A percentile compares a stretch with the other conserved stretches of the same genome.
Evolutionary conservation across 2,113 vertebrate species (phyloP).

Genomic region (Glaucidium brasilianum): DNA sequence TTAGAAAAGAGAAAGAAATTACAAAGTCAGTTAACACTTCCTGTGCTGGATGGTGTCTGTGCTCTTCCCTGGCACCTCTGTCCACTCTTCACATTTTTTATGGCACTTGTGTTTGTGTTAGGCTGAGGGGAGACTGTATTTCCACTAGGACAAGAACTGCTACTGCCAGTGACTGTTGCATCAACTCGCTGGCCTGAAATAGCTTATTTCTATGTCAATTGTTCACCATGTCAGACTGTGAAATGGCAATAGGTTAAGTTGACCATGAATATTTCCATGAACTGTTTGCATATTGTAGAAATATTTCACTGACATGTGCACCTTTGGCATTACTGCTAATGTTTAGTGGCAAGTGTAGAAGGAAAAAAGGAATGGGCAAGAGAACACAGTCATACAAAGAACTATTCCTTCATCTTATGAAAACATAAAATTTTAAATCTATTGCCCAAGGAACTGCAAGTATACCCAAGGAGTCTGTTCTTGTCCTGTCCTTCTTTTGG

Average conservation of each 20-base stretch:
- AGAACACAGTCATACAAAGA: not conserved
- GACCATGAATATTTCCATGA: not conserved
- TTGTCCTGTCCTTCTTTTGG: not conserved
- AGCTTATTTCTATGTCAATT: not conserved
- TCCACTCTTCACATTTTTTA: not conserved
- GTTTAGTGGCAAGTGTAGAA: not conserved
- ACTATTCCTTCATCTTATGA: not conserved
- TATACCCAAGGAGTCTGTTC: not conserved
- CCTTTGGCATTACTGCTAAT: not conserved
- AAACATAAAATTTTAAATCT: not conserved
- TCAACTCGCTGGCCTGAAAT: rapidly evolving
- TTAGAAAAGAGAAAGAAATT: not conserved
- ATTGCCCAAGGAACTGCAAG: not conserved
- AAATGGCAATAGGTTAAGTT: not conserved
- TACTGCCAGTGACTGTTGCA: not conserved
- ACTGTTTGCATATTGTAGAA: not conserved
- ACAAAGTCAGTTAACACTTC: not conserved
- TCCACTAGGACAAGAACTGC: not conserved
- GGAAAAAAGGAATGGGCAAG: not conserved
- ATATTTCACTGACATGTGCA: not conserved
- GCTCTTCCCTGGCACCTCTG: not conserved
- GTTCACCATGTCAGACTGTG: not conserved
- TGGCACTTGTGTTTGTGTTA: not conserved
- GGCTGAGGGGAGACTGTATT: not conserved
- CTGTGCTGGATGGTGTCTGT: not conserved